Evolutionary conservation across 2,797 vertebrate genomes (phyloP).

Genomic region (Silurus lanzhouensis): DNA sequence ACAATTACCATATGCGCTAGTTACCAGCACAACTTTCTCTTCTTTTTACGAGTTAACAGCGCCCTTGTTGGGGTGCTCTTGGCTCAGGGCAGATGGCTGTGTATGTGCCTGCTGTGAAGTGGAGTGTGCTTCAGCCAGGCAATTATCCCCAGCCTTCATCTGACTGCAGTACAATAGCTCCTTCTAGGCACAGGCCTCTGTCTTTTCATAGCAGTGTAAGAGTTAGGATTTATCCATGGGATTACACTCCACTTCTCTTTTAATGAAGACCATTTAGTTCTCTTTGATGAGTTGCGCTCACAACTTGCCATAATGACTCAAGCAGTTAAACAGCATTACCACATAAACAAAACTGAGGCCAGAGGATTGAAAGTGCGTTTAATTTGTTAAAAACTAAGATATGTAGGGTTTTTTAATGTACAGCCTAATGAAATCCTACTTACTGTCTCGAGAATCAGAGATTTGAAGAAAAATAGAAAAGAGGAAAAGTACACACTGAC

Average conservation of each 20-base stretch:
- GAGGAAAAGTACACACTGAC: neutral
- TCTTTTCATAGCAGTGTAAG: slow-evolving; percentile 35
- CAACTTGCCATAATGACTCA: slow-evolving; percentile 19
- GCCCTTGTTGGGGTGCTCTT: neutral
- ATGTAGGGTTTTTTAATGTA: neutral
- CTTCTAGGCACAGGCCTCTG: slow-evolving; percentile 18
- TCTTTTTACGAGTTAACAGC: neutral
- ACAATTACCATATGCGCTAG: neutral
- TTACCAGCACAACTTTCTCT: neutral
- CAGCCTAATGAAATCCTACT: neutral
- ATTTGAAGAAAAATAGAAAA: neutral
- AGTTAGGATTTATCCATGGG: slow-evolving; percentile 27
- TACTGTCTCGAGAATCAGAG: neutral
- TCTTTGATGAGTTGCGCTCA: slow-evolving; percentile 10
- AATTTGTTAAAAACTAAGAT: slow-evolving; percentile 1
- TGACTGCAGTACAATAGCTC: slow-evolving; percentile 44
- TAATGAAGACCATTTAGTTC: slow-evolving; percentile 47
- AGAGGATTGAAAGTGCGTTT: neutral
- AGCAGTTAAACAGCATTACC: neutral
- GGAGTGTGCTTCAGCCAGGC: slow-evolving; percentile 36
- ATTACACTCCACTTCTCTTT: slow-evolving; percentile 45
- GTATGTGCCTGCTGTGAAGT: slow-evolving; percentile 19
- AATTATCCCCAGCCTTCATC: slow-evolving; percentile 51
- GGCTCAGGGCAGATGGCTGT: slow-evolving; percentile 35
- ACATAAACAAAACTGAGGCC: neutral